A percentile compares a stretch with the other conserved stretches of the same genome.
These are phyloP conservation scores for Therioaphis trifolii DNA, from an alignment of 2,888 invertebrate species.

Conservation along the genomic window DNA sequence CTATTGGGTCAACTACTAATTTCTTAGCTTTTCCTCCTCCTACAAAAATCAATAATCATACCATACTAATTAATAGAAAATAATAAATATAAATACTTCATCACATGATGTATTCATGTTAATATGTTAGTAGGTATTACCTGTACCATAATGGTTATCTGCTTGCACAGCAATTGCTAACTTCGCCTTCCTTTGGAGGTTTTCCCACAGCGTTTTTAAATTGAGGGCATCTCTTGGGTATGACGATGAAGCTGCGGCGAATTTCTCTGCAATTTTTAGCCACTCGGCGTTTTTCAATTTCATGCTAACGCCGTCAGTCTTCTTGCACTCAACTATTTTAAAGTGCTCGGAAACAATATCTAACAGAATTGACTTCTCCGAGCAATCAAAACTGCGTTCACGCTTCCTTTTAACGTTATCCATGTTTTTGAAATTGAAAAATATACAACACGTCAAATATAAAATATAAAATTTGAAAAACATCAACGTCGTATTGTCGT, in stretches of 20 bases:
- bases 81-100: not conserved
- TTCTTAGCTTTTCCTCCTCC: slow-evolving; percentile 33
- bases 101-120: not conserved
- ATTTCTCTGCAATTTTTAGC: too few relatives aligned
- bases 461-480: not conserved
- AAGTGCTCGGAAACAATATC: not conserved
- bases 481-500: too few relatives aligned
- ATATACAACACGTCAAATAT: not conserved
- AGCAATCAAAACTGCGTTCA: not conserved
- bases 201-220: too few relatives aligned
- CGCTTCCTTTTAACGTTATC: slow-evolving; percentile 1
- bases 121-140: not conserved
- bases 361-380: not conserved
- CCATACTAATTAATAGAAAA: not conserved
- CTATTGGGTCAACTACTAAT: not conserved
- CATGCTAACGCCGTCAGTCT: too few relatives aligned
- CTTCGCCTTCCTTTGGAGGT: not conserved
- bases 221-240: too few relatives aligned
- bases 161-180: not conserved
- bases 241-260: too few relatives aligned
- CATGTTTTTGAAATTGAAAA: not conserved
- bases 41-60: not conserved
- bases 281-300: not conserved
- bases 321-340: not conserved
- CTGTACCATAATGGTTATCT: slow-evolving; percentile 5